These are phyloP conservation scores for Chionomys nivalis DNA, from an alignment of 2,113 vertebrate genomes.

Conservation along the genomic window DNA sequence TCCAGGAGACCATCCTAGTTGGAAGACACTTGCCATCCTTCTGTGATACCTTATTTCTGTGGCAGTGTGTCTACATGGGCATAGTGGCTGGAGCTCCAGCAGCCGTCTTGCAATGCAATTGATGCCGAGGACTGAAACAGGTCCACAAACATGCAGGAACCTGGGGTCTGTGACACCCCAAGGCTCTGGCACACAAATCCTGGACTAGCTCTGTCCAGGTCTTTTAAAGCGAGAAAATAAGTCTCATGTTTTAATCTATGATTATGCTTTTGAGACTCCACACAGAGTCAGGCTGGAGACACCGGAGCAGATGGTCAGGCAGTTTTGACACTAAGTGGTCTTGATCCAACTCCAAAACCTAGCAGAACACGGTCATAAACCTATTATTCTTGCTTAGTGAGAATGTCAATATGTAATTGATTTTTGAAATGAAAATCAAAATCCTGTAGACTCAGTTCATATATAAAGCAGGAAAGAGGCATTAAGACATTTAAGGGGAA, in stretches of 20 bases:
- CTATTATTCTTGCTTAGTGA: conserved; percentile 26
- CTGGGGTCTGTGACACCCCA: neutral
- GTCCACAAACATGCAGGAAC: neutral
- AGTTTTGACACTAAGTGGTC: neutral
- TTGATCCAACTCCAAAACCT: conserved; percentile 8
- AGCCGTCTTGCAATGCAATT: neutral
- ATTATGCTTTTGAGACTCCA: neutral
- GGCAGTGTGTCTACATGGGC: neutral
- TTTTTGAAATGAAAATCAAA: conserved; percentile 68
- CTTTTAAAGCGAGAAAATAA: conserved; percentile 20
- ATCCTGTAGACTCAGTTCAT: neutral
- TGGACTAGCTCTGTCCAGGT: neutral
- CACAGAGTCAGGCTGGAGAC: neutral
- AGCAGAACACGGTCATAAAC: neutral
- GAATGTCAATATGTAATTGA: neutral
- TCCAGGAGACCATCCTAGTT: neutral
- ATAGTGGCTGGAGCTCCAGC: neutral
- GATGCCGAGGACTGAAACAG: neutral
- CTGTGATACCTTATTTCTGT: neutral
- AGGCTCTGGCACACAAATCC: neutral
- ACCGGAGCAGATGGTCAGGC: neutral
- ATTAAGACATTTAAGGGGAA: neutral
- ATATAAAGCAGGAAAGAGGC: neutral
- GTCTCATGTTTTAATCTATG: neutral
- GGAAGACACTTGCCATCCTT: neutral